phyloP scores from a whole-genome alignment of 2,113 vertebrate genomes.

The Sialia sialis region DNA sequence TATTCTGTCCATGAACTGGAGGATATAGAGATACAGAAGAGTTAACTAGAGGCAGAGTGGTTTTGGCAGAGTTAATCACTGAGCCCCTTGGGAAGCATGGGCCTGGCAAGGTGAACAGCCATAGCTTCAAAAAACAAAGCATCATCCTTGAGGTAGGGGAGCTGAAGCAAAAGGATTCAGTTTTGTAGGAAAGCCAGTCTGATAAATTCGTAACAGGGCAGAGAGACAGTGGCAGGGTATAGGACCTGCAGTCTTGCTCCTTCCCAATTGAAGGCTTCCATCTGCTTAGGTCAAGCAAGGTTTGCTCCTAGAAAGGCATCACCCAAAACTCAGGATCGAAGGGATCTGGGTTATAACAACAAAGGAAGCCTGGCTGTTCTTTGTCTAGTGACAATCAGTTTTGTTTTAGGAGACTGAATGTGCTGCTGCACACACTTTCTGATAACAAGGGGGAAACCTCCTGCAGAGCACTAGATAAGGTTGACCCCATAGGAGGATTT shows the following conservation, averaged over 20 bases:
- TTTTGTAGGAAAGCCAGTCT: not conserved
- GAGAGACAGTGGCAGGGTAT: not conserved
- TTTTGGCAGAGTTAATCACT: not conserved
- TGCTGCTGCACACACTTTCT: not conserved
- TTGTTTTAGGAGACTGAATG: not conserved
- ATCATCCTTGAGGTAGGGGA: not conserved
- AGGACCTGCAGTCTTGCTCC: not conserved
- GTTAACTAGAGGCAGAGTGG: not conserved
- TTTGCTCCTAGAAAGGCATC: not conserved
- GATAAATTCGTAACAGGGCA: not conserved
- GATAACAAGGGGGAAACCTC: constrained; percentile 13
- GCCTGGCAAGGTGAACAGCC: not conserved
- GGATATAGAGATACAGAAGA: not conserved
- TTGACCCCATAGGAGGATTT: not conserved
- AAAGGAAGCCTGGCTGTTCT: constrained; percentile 1
- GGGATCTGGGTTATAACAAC: not conserved
- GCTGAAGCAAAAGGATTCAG: not conserved
- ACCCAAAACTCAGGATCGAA: not conserved
- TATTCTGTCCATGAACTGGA: not conserved
- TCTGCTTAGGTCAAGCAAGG: not conserved
- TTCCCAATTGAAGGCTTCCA: not conserved
- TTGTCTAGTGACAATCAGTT: constrained; percentile 28
- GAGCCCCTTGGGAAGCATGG: not conserved
- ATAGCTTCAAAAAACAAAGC: not conserved
- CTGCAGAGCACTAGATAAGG: not conserved